Base-by-base conservation (phyloP, 2,888 invertebrate species). In the Drosophila fungiperda region DNA sequence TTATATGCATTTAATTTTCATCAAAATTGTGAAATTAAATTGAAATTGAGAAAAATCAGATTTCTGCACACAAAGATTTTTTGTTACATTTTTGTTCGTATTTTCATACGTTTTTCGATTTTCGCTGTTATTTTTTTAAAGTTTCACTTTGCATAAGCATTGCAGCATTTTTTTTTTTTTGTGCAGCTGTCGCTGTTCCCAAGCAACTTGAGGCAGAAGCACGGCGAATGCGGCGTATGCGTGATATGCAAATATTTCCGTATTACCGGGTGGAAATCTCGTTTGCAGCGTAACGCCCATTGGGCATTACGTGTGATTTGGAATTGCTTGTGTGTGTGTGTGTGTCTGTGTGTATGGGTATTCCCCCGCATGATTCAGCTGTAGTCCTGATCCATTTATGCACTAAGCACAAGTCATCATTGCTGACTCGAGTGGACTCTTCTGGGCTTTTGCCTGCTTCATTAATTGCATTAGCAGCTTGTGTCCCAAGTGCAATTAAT, bases 1-100 rank as follows among this genome's bases (percentile, higher is more conserved):
- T 87, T 73, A 83, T 83, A 71, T 83, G 78, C 71, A 67, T 80
- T 86, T 76, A 82, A 85, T 83, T 85, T 79, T 52, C 59, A 71
- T 72, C 26, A 45, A 62, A 55, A 69, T 36, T 36, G 9, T 9
- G n/a, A 49, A 64, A 65, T 35, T 32, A 29, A 26, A 59, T 40
- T 45, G 32, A 40, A 58, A 57, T 33, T 23, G 42, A 29, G 1
- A 62, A 57, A 36, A n/a, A 50, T 49, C 49, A 20, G 63, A 57
- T 50, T 26, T 70, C 36, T 55, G 5, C 12, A 33, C 2, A 33
- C 64, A 23, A 29, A 20, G 8, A 17, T 5, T n/a, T 38, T 23
- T 36, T 8, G 1, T 29, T 8, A 3, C n/a, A 69, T 35, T 33
- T 54, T 54, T 59, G 33, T 40, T 64, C 68, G 59, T 12, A 32